phyloP scores from a whole-genome alignment of 2,113 vertebrate species.

The Platysteira castanea region DNA sequence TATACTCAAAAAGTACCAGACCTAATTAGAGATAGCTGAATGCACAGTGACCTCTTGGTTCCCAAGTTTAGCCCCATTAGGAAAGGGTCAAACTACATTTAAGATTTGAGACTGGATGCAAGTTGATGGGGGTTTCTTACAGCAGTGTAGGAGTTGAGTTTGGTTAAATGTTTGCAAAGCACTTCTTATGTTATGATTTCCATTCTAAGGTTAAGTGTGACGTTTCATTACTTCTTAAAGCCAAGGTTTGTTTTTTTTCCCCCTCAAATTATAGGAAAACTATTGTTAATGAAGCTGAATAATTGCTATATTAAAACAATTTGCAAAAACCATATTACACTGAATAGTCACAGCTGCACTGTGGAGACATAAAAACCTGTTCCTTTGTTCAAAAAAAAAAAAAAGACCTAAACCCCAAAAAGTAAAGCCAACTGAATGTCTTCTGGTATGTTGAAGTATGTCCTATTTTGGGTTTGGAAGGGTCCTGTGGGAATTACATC shows the following conservation, averaged over 20 bases:
- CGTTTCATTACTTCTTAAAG: neutral
- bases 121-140: neutral
- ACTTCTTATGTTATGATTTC: neutral
- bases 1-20: neutral
- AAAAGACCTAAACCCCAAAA: neutral
- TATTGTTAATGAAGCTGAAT: neutral
- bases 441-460: neutral
- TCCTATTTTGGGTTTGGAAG: neutral
- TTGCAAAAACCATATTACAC: neutral
- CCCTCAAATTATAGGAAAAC: neutral
- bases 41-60: neutral
- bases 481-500: neutral
- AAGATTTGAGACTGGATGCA: neutral
- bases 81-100: neutral
- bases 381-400: neutral
- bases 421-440: neutral
- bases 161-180: neutral
- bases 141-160: neutral
- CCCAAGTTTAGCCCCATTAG: neutral
- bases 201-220: neutral
- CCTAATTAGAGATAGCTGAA: neutral
- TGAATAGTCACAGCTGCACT: neutral
- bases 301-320: conserved; percentile 11
- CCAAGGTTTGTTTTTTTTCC: neutral
- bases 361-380: neutral